A percentile compares a stretch with the other conserved stretches of the same genome.
Conservation (phyloP, 2,113 vertebrate genomes). For the Cathartes aura region DNA sequence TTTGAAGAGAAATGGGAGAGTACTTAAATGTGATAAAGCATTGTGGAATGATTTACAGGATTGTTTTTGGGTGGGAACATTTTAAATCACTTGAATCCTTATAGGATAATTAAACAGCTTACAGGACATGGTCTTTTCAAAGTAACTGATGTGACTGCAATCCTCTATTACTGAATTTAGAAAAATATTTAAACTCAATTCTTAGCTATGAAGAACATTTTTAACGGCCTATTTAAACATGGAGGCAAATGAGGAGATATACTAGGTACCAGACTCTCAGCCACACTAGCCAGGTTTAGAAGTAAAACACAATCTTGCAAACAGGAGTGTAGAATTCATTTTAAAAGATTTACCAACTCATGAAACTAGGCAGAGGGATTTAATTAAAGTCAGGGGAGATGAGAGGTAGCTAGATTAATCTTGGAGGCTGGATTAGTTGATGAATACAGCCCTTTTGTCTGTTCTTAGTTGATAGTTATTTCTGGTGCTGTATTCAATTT, state of each 20-base stretch:
- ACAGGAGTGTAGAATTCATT: not conserved
- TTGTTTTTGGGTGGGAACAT: not conserved
- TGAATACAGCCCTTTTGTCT: conserved; percentile 15
- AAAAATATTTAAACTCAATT: not conserved
- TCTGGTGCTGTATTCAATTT: conserved; percentile 3
- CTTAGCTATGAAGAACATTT: not conserved
- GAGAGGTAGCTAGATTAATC: conserved; percentile 29
- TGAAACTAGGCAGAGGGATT: conserved; percentile 18
- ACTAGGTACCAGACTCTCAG: not conserved
- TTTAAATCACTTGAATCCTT: conserved; percentile 1
- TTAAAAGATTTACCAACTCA: conserved; percentile 26
- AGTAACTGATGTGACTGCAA: not conserved
- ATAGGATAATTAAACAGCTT: conserved; percentile 31
- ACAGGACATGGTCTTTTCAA: not conserved
- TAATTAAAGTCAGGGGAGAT: conserved; percentile 38
- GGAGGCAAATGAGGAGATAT: not conserved
- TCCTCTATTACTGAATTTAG: not conserved
- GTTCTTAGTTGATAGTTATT: conserved; percentile 22
- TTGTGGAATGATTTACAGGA: conserved; percentile 15
- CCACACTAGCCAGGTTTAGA: not conserved
- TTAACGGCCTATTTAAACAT: not conserved
- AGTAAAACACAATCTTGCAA: not conserved
- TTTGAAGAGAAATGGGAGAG: conserved; percentile 3
- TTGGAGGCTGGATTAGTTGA: conserved; percentile 8
- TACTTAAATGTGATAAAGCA: conserved; percentile 1